Conservation (phyloP, 2,113 vertebrate genomes). For the Astatoreochromis straeleni region DNA sequence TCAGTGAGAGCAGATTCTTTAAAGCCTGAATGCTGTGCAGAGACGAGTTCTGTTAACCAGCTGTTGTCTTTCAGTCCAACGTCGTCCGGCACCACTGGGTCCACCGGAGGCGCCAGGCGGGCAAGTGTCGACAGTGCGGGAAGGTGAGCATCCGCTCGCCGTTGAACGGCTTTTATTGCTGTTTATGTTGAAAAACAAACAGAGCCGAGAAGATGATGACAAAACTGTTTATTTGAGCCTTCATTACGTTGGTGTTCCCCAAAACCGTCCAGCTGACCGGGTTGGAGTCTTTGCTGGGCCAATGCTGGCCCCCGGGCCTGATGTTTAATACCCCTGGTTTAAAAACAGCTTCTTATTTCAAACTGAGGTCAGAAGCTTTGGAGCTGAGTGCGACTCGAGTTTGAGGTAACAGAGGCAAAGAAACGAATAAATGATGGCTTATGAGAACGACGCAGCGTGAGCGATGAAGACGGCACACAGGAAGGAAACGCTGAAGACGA, state of each 20-base stretch:
- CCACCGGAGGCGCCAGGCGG: constrained; percentile 87
- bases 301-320: background rate
- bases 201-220: background rate
- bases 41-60: background rate
- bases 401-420: background rate
- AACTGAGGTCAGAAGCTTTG: background rate
- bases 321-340: background rate
- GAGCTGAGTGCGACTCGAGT: background rate
- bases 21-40: background rate
- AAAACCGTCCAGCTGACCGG: background rate
- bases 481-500: background rate
- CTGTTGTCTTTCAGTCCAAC: constrained; percentile 69
- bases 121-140: constrained; percentile 92
- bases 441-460: accelerated
- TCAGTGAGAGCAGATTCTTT: constrained; percentile 37
- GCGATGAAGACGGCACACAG: background rate
- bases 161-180: accelerated
- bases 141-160: constrained; percentile 73
- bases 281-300: background rate
- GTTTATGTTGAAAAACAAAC: background rate
- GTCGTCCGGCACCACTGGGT: constrained; percentile 95
- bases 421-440: background rate
- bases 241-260: background rate
- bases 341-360: background rate
- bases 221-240: background rate